Evolutionary conservation across 2,888 invertebrate species (phyloP), one percentile per base, ranked within the genome.

Genomic region (Ochropleura leucogaster): DNA sequence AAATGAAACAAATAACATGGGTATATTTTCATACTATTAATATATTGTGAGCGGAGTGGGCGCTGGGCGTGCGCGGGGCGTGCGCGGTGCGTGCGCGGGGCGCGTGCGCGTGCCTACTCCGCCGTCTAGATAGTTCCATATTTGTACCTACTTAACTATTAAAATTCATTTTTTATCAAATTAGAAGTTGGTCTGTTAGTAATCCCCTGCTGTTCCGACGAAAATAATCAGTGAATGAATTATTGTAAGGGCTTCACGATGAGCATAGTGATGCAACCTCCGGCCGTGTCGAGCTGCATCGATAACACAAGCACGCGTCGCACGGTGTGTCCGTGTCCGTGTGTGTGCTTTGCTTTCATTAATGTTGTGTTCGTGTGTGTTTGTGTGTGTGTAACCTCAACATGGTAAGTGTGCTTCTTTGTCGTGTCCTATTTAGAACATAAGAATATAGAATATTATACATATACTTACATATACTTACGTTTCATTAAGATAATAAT

Each of bases 151-250:
- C 82, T 89, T 86, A 89, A 88, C 84, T 86, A 92, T 92, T 92
- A 89, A 93, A 77, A 91, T 90, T 90, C 90, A 91, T 89, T 89
- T 90, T 91, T 91, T 90, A 91, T 89, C 84, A 89, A 90, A 89
- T 77, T 69, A 82, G 83, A 80, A 87, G 84, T 86, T 88, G 86
- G 83, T 87, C 79, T 87, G 82, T 87, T 87, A 68, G 80, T 88
- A 66, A 68, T 66, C 70, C 71, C 71, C 69, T 69, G 64, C 69
- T 68, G 62, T 79, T 72, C 81, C 60, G 53, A 68, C 46, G 40
- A 65, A 30, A 64, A 18, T 8, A 64, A 68, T 59, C 59, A 30
- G 53, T 51, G 75, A 59, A 59, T 46, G 30, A 20, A 42, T 62
- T n/a, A 42, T 9, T 16, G 16, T 4, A 57, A 57, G 14, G 7